phyloP scores from a whole-genome alignment of 2,888 invertebrate genomes.

The Athalia circularis region DNA sequence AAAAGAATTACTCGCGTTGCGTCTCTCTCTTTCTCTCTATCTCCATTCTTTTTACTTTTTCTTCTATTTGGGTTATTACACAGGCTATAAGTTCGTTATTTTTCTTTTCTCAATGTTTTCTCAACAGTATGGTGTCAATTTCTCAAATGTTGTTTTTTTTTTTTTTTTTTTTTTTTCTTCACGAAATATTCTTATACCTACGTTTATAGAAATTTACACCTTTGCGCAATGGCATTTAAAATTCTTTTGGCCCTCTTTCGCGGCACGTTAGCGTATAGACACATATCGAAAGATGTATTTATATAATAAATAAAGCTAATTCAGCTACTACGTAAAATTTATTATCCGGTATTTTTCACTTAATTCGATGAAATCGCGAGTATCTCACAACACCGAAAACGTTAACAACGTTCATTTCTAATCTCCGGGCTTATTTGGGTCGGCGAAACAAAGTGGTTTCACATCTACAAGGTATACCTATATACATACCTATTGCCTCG shows the following conservation, averaged over 20 bases:
- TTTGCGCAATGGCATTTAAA: constrained; percentile 14
- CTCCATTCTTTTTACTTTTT: no score
- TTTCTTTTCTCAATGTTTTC: neutral
- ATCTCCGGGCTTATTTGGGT: neutral
- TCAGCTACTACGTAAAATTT: neutral
- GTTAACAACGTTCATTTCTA: no score
- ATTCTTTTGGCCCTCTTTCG: neutral
- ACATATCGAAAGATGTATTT: no score
- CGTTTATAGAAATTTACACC: neutral
- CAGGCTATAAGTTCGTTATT: no score
- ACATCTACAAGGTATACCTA: neutral
- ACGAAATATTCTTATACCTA: no score
- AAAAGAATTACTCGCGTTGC: no score
- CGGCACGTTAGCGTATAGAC: neutral
- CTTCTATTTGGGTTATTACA: no score
- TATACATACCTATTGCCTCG: neutral
- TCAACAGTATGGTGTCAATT: constrained; percentile 26
- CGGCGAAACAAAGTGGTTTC: constrained; percentile 7
- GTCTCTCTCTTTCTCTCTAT: no score
- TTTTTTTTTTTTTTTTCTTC: no score
- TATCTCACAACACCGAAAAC: neutral
- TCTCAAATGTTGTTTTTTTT: neutral
- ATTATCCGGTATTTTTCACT: neutral
- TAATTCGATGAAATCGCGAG: constrained; percentile 3
- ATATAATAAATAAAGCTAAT: neutral